These are phyloP conservation scores for Arenaria interpres DNA, from an alignment of 2,113 vertebrate genomes.

Conservation along the genomic window DNA sequence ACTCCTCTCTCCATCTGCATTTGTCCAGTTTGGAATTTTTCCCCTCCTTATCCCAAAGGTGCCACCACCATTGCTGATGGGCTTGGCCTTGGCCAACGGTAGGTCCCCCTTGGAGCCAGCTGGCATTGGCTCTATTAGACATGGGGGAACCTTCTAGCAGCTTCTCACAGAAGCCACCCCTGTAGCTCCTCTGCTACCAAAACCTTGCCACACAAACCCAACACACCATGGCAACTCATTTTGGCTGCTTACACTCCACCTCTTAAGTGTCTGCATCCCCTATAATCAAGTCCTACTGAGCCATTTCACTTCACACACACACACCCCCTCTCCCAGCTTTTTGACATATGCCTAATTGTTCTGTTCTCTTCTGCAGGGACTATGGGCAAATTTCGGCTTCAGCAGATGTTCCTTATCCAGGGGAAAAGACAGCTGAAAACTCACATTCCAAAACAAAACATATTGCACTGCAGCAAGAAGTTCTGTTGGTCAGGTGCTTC, in stretches of 20 bases:
- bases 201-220: not conserved
- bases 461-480: not conserved
- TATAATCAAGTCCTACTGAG: not conserved
- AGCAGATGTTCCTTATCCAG: not conserved
- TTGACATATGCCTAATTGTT: not conserved
- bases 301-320: not conserved
- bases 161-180: not conserved
- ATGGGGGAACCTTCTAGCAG: not conserved
- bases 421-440: not conserved
- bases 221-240: not conserved
- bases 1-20: not conserved
- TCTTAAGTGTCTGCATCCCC: not conserved
- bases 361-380: not conserved
- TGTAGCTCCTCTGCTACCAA: not conserved
- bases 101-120: not conserved
- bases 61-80: not conserved
- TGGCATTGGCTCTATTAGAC: not conserved
- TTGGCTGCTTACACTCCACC: not conserved
- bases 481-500: not conserved
- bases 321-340: not conserved
- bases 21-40: not conserved
- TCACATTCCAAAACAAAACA: not conserved
- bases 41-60: not conserved
- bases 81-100: not conserved
- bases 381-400: not conserved